Percentiles rank a stretch among this genome's conserved stretches.
These are phyloP conservation scores for Cyprinodon variegatus DNA, from an alignment of 2,113 vertebrate species.

Conservation along the genomic window DNA sequence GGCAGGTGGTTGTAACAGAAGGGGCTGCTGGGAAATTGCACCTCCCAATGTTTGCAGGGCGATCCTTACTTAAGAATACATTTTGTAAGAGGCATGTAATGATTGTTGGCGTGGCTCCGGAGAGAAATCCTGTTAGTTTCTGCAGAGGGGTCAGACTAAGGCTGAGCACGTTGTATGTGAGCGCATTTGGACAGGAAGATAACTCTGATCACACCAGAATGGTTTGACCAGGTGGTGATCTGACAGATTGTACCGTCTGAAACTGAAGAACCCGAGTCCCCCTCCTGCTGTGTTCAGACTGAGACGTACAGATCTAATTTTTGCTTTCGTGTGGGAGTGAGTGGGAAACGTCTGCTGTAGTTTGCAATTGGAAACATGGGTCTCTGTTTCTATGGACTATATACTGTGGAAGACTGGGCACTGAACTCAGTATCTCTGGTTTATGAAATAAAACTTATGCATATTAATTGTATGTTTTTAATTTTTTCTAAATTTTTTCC, in stretches of 20 bases:
- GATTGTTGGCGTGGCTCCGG: slow-evolving; percentile 73
- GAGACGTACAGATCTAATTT: slow-evolving; percentile 26
- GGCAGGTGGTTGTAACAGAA: slow-evolving; percentile 68
- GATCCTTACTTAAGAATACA: slow-evolving; percentile 75
- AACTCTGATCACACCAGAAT: slow-evolving; percentile 43
- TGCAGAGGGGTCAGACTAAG: slow-evolving; percentile 53
- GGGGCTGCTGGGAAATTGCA: slow-evolving; percentile 70
- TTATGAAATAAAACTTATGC: background rate
- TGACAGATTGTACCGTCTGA: slow-evolving; percentile 48
- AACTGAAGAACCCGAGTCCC: slow-evolving; percentile 12
- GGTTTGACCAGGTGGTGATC: slow-evolving; percentile 56
- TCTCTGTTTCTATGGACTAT: background rate
- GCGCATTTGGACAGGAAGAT: slow-evolving; percentile 49
- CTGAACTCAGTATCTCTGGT: background rate
- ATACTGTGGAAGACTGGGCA: background rate
- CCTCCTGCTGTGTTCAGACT: slow-evolving; percentile 36
- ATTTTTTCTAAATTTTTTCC: background rate
- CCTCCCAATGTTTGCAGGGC: slow-evolving; percentile 70
- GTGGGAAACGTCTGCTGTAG: slow-evolving; percentile 23
- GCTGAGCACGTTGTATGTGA: slow-evolving; percentile 20
- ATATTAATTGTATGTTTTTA: background rate
- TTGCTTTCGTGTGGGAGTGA: slow-evolving; percentile 13
- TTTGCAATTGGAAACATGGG: slow-evolving; percentile 5
- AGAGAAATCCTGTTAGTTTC: slow-evolving; percentile 77
- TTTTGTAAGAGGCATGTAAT: slow-evolving; percentile 80